Evolutionary conservation across 2,888 invertebrate species (phyloP).

Genomic region (Pachydiplax longipennis): DNA sequence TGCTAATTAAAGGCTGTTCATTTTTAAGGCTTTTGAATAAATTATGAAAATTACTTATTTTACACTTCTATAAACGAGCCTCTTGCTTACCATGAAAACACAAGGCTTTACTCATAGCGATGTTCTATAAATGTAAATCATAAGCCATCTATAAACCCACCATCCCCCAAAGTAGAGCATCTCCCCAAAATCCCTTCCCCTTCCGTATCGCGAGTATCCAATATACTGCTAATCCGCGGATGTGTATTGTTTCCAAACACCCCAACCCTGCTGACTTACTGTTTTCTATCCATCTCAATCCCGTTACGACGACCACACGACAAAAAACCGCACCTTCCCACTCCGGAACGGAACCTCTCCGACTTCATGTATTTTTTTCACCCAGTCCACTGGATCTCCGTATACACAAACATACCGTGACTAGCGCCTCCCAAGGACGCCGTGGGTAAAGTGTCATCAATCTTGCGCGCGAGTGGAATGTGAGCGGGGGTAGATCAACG

Average conservation of each 20-base stretch:
- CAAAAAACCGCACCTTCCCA: neutral
- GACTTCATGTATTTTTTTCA: conserved; percentile 20
- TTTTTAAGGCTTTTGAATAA: too few species aligned
- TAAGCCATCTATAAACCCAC: too few species aligned
- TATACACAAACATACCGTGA: conserved; percentile 39
- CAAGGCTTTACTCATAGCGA: too few species aligned
- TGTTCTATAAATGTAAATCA: too few species aligned
- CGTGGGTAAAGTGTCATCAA: conserved; percentile 30
- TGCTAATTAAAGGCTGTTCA: too few species aligned
- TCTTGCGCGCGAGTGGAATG: neutral
- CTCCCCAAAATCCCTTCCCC: too few species aligned
- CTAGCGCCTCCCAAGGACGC: conserved; percentile 39
- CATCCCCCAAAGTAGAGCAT: too few species aligned
- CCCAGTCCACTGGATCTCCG: conserved; percentile 8
- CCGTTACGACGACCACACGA: conserved; percentile 25
- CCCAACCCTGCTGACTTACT: conserved; percentile 22
- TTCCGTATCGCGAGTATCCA: neutral
- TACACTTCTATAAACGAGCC: too few species aligned
- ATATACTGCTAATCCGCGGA: neutral
- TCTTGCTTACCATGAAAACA: too few species aligned
- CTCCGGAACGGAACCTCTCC: conserved; percentile 16
- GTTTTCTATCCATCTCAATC: conserved; percentile 42
- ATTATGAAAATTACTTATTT: too few species aligned
- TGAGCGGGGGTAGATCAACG: neutral
- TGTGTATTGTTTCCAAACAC: conserved; percentile 33